phyloP scores from a whole-genome alignment of 2,888 invertebrate species.

The Empis stercorea region DNA sequence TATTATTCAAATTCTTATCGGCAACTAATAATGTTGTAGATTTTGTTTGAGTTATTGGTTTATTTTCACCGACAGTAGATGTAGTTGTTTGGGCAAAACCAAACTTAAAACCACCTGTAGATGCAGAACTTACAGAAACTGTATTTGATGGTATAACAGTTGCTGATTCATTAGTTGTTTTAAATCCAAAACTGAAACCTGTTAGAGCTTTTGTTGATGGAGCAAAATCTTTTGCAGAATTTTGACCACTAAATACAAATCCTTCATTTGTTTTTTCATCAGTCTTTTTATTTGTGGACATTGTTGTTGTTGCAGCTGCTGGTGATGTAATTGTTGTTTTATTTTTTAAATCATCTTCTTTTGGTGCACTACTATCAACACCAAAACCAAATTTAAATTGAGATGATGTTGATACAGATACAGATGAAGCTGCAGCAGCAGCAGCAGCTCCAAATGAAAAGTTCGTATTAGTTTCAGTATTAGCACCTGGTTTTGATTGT shows the following conservation, averaged over 20 bases:
- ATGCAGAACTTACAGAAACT: too few species aligned
- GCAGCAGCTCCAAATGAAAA: conserved; percentile 26
- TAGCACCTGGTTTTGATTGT: conserved; percentile 38
- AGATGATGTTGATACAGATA: conserved; percentile 13
- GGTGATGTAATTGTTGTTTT: conserved; percentile 8
- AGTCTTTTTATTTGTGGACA: conserved; percentile 3
- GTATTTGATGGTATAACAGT: too few species aligned
- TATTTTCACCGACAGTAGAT: background rate
- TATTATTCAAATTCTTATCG: background rate
- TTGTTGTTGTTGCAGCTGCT: conserved; percentile 8
- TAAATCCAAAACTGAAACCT: too few species aligned
- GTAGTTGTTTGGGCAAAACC: background rate
- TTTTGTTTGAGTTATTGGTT: too few species aligned
- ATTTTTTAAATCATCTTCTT: conserved; percentile 16
- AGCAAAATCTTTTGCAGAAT: too few species aligned
- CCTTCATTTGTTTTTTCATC: conserved; percentile 2
- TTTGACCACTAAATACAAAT: too few species aligned
- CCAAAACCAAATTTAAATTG: conserved; percentile 32
- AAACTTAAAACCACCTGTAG: too few species aligned
- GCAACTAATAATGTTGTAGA: background rate
- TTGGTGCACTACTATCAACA: conserved; percentile 11
- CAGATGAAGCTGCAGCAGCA: conserved; percentile 18
- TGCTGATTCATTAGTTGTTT: too few species aligned
- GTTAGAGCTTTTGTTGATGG: background rate
- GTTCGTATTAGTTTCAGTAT: conserved; percentile 15